Base-by-base conservation (phyloP, 2,888 invertebrate species). In the Nemurella pictetii region DNA sequence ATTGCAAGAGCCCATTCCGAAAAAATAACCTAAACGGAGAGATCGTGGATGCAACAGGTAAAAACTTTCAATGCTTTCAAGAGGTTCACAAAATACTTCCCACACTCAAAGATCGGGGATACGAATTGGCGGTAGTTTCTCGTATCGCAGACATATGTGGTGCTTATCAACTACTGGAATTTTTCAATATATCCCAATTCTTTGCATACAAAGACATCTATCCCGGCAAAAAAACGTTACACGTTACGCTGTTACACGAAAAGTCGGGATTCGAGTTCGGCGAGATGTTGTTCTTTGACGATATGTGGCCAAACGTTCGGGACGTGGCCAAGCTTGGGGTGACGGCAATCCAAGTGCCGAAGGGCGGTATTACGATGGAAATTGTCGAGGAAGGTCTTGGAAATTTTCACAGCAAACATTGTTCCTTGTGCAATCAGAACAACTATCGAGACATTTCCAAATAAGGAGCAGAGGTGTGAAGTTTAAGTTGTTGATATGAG, bases 181-280 rank as follows among this genome's bases (percentile, higher is more conserved):
- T 87, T 30, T 88, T 88, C 83, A 83, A 86, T 83, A 86, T 88
- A 75, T 84, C 86, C n/a, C 80, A 87, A 15, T 87, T 84, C 80
- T 88, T 88, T 83, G 85, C 84, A 26, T 88, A 87, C 82, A 87
- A 87, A 84, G 87, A 88, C 86, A 88, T 88, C 36, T 88, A 88
- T 86, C 88, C 88, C 7, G 87, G 87, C 25, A 82, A 85, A 20
- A 88, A 88, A 85, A 87, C 84, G 1, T 80, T 86, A 27, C 88
- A 88, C 86, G 88, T 88, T 84, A 80, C 85, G 20, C 85, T 86
- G 87, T 87, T 87, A 27, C 82, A 80, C 55, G 80, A 74, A 7
- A 87, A 87, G 75, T 85, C 86, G 2, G 84, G 81, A 9, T 28
- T 87, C n/a, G 74, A 80, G 30, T 87, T 73, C 55, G n/a, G 80